These are phyloP conservation scores for Scrobipalpa costella DNA, from an alignment of 2,888 invertebrate species.

Conservation along the genomic window DNA sequence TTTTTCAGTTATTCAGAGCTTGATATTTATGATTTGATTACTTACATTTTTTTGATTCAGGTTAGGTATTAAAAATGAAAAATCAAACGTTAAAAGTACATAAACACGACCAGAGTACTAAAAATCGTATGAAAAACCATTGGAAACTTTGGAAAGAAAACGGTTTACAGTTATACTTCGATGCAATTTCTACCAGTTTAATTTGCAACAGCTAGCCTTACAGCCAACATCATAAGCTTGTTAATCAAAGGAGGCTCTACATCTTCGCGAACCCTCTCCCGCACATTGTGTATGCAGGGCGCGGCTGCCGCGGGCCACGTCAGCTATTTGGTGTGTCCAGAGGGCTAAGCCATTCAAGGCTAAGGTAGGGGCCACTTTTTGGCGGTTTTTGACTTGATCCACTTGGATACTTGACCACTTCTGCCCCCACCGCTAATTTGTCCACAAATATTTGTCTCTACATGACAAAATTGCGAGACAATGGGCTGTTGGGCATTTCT, in stretches of 20 bases:
- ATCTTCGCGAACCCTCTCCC: constrained; percentile 43
- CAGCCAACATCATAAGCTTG: not conserved
- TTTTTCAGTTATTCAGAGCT: not conserved
- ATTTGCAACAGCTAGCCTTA: too few relatives aligned
- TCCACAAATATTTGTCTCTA: constrained; percentile 27
- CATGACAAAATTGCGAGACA: constrained; percentile 12
- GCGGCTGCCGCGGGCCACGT: constrained; percentile 76
- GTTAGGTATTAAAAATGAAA: too few relatives aligned
- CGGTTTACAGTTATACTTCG: too few relatives aligned
- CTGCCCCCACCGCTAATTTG: constrained; percentile 36
- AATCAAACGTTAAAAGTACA: too few relatives aligned
- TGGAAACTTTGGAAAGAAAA: too few relatives aligned
- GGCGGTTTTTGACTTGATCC: constrained; percentile 74
- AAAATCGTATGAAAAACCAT: too few relatives aligned
- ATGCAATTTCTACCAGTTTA: too few relatives aligned
- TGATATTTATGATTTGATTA: too few relatives aligned
- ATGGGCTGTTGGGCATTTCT: constrained; percentile 14
- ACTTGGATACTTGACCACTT: constrained; percentile 37
- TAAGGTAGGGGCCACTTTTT: constrained; percentile 79
- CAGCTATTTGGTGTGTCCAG: constrained; percentile 80
- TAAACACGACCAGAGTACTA: too few relatives aligned
- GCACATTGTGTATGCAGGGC: constrained; percentile 78
- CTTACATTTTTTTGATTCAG: too few relatives aligned
- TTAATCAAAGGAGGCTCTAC: constrained; percentile 47
- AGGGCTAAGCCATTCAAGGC: constrained; percentile 81